Percentiles rank a stretch among this genome's conserved stretches.
Conservation (phyloP, 1,140 invertebrate species). For the Pygmarrhopalites habei region DNA sequence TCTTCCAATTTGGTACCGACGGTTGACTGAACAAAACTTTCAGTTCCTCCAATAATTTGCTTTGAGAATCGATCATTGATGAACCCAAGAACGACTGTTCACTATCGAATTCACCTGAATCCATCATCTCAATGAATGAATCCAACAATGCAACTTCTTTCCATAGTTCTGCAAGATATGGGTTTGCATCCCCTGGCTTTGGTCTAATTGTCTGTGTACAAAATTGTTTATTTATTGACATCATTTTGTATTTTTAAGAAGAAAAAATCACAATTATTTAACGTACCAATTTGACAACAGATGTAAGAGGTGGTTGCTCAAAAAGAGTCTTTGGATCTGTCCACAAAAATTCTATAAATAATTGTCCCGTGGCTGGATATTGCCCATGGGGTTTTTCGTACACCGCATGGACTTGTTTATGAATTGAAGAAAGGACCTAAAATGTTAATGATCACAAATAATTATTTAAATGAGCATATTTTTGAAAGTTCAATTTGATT, state of each 20-base stretch:
- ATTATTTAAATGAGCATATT: too few relatives aligned
- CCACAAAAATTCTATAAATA: slow-evolving; percentile 36
- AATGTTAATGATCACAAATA: too few relatives aligned
- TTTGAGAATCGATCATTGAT: not conserved
- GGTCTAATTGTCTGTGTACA: slow-evolving; percentile 23
- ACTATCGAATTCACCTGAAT: not conserved
- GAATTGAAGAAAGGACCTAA: slow-evolving; percentile 7
- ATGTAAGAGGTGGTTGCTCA: slow-evolving; percentile 18
- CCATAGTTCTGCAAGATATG: slow-evolving; percentile 29
- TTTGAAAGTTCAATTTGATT: too few relatives aligned
- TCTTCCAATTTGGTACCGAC: slow-evolving; percentile 27
- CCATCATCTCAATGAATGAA: slow-evolving; percentile 2
- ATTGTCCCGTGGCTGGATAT: slow-evolving; percentile 28
- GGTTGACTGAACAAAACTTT: slow-evolving; percentile 10
- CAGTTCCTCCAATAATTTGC: not conserved
- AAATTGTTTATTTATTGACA: not conserved
- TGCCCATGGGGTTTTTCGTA: slow-evolving; percentile 37
- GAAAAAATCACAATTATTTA: not conserved
- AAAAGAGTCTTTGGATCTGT: slow-evolving; percentile 25
- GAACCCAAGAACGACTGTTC: not conserved
- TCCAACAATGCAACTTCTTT: slow-evolving; percentile 26
- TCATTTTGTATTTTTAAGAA: not conserved
- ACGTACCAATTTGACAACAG: slow-evolving; percentile 32
- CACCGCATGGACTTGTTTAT: slow-evolving; percentile 29
- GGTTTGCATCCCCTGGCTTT: slow-evolving; percentile 33